Percentiles rank a stretch among this genome's conserved stretches.
phyloP scores from a whole-genome alignment of 2,797 vertebrate genomes.

The Clarias fuscus region DNA sequence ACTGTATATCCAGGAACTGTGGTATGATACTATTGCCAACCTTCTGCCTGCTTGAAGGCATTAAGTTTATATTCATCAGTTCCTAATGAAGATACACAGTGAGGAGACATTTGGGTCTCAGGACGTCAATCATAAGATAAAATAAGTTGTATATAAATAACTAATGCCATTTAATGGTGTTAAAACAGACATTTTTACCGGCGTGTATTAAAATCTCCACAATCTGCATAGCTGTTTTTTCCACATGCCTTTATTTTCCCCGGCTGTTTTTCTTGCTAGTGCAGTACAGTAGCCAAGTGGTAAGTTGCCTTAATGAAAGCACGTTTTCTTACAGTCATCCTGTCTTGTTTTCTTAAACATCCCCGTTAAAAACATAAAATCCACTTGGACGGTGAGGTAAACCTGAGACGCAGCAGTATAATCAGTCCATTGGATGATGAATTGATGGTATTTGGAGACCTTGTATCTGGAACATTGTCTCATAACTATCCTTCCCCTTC shows the following conservation, averaged over 20 bases:
- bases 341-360: background rate
- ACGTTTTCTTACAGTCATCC: background rate
- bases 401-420: slow-evolving; percentile 1
- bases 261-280: background rate
- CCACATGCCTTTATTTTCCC: background rate
- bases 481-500: background rate
- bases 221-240: background rate
- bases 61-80: no score
- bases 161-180: background rate
- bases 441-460: slow-evolving; percentile 1
- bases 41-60: no score
- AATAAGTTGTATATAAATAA: background rate
- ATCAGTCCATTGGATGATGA: slow-evolving; percentile 2
- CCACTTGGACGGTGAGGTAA: background rate
- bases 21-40: no score
- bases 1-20: no score
- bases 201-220: background rate
- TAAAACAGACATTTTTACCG: background rate
- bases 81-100: no score
- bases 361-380: background rate
- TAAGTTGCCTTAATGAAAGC: background rate
- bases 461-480: background rate
- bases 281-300: background rate
- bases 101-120: no score
- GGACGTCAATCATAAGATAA: background rate